A percentile compares a stretch with the other conserved stretches of the same genome.
These are phyloP conservation scores for Orthosia gothica DNA, from an alignment of 2,888 invertebrate species.

Conservation along the genomic window DNA sequence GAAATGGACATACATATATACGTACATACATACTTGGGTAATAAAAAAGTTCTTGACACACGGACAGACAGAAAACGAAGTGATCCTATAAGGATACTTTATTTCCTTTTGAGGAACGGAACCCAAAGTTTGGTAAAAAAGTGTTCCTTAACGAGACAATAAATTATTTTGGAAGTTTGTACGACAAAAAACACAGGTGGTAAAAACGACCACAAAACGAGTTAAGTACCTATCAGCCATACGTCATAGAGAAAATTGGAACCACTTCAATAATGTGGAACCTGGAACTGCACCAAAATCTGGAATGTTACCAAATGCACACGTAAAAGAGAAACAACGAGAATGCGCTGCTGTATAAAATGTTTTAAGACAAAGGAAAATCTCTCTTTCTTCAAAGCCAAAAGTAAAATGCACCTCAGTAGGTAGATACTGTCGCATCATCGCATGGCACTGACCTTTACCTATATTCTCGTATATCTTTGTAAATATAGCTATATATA, in stretches of 20 bases:
- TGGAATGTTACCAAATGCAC: conserved; percentile 65
- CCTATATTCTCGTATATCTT: conserved; percentile 10
- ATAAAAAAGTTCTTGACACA: too few relatives aligned
- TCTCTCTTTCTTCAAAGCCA: conserved; percentile 42
- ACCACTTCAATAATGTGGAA: conserved; percentile 57
- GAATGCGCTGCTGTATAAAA: conserved; percentile 32
- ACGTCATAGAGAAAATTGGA: conserved; percentile 58
- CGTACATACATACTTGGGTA: too few relatives aligned
- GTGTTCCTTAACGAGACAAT: background rate
- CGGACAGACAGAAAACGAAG: too few relatives aligned
- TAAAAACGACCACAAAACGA: conserved; percentile 6
- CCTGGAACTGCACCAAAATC: conserved; percentile 51
- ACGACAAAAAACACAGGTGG: background rate
- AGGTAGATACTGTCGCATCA: background rate
- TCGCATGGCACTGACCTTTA: conserved; percentile 42
- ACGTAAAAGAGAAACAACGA: conserved; percentile 42
- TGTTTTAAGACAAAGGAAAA: conserved; percentile 53
- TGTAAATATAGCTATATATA: conserved; percentile 13
- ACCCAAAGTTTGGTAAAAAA: too few relatives aligned
- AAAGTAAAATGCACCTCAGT: conserved; percentile 24
- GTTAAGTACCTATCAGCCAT: background rate
- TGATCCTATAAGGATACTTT: too few relatives aligned
- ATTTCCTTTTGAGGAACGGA: too few relatives aligned
- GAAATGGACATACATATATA: too few relatives aligned
- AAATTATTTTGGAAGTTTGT: too few relatives aligned